These are phyloP conservation scores for Geotrupes spiniger DNA, from an alignment of 2,888 invertebrate species.

Conservation along the genomic window DNA sequence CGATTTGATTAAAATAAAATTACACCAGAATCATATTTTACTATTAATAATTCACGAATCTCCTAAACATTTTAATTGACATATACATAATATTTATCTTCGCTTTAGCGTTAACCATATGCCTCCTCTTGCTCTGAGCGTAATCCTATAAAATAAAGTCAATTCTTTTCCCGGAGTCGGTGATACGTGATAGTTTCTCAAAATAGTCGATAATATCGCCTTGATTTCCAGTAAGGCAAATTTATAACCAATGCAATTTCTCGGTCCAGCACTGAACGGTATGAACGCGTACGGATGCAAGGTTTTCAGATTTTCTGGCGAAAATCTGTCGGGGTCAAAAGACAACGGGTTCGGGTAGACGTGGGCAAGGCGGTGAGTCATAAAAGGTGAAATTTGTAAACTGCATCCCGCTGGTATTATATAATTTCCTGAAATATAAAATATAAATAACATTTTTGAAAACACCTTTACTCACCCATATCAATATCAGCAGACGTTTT, in stretches of 20 bases:
- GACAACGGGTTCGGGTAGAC: slow-evolving; percentile 63
- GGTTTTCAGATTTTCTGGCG: slow-evolving; percentile 64
- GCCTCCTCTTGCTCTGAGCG: slow-evolving; percentile 58
- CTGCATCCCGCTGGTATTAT: slow-evolving; percentile 22
- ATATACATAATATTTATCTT: slow-evolving; percentile 13
- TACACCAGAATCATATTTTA: too few species aligned
- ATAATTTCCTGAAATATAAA: slow-evolving; percentile 38
- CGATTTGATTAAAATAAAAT: too few species aligned
- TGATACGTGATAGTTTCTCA: slow-evolving; percentile 11
- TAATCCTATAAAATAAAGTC: slow-evolving; percentile 55
- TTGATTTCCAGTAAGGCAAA: slow-evolving; percentile 21
- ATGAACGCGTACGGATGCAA: slow-evolving; percentile 72
- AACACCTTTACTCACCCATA: slow-evolving; percentile 52
- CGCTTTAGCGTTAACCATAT: slow-evolving; percentile 54
- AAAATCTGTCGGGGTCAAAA: slow-evolving; percentile 53
- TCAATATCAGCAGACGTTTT: slow-evolving; percentile 55
- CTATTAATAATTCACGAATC: too few species aligned
- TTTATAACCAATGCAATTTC: slow-evolving; percentile 61
- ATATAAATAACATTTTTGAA: too few species aligned
- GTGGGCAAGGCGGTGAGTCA: slow-evolving; percentile 61
- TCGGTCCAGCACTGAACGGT: slow-evolving; percentile 72
- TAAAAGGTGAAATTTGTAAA: slow-evolving; percentile 18
- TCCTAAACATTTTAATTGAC: too few species aligned
- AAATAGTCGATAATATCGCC: slow-evolving; percentile 15
- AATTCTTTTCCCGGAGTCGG: slow-evolving; percentile 52